These are phyloP conservation scores for Cyanocitta stelleri DNA, from an alignment of 2,113 vertebrate genomes.

Conservation along the genomic window DNA sequence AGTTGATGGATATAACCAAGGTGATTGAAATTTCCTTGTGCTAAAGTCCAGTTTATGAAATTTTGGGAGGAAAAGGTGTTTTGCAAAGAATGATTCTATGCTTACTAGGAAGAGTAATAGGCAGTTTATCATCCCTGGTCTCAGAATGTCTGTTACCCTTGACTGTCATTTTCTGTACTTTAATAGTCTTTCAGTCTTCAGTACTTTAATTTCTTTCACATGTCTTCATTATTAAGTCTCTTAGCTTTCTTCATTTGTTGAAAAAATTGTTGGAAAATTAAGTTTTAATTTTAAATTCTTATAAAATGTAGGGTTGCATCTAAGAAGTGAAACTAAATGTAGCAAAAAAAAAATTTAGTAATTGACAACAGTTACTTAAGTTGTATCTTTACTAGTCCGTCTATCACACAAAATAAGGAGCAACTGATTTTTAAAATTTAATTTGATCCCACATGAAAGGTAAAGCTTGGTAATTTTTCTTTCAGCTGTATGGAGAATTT, in stretches of 20 bases:
- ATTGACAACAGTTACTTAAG: neutral
- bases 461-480: slow-evolving; percentile 3
- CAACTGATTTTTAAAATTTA: neutral
- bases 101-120: neutral
- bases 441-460: neutral
- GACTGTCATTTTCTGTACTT: neutral
- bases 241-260: neutral
- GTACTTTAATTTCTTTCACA: neutral
- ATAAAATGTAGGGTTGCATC: neutral
- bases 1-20: slow-evolving; percentile 97
- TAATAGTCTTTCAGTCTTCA: neutral
- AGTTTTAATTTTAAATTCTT: neutral
- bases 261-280: neutral
- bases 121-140: neutral
- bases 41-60: neutral
- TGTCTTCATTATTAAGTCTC: neutral
- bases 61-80: rapidly evolving
- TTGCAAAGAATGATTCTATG: neutral
- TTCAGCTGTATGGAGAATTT: slow-evolving; percentile 94
- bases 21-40: slow-evolving; percentile 55
- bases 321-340: neutral
- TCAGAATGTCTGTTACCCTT: neutral
- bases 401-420: neutral
- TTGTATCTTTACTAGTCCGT: neutral
- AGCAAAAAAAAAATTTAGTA: neutral